A percentile compares a stretch with the other conserved stretches of the same genome.
phyloP scores from a whole-genome alignment of 2,888 invertebrate genomes.

The Heliothis peltigera region DNA sequence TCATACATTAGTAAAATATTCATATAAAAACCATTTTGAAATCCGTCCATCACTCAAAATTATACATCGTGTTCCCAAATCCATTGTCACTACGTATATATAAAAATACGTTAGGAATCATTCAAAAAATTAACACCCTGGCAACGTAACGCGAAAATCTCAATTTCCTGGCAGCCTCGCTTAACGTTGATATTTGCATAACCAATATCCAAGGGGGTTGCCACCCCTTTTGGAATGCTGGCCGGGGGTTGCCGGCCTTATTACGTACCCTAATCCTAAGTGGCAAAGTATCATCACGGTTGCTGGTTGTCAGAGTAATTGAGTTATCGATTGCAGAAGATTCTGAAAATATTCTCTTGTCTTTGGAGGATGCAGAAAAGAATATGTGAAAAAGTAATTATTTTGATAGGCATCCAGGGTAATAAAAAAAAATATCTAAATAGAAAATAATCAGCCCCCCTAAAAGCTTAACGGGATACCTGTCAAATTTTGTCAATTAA shows the following conservation, averaged over 20 bases:
- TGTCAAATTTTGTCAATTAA: too few species aligned
- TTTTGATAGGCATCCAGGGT: too few species aligned
- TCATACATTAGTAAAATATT: too few species aligned
- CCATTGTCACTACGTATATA: slow-evolving; percentile 5
- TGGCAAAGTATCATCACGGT: slow-evolving; percentile 39
- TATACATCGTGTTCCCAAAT: background rate
- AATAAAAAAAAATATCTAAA: too few species aligned
- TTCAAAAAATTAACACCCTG: slow-evolving; percentile 52
- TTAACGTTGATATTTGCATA: slow-evolving; percentile 57
- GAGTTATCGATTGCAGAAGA: slow-evolving; percentile 6
- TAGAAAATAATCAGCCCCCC: too few species aligned
- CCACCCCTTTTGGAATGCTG: slow-evolving; percentile 33
- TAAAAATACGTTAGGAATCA: slow-evolving; percentile 21
- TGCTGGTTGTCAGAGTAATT: slow-evolving; percentile 11
- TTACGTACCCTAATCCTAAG: slow-evolving; percentile 40
- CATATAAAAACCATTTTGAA: background rate
- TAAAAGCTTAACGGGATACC: too few species aligned
- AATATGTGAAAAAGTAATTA: too few species aligned
- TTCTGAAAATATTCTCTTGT: background rate
- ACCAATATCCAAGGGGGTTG: slow-evolving; percentile 55
- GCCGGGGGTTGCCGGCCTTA: slow-evolving; percentile 19
- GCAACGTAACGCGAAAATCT: slow-evolving; percentile 37
- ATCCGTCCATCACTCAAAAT: background rate
- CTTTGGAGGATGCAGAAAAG: background rate
- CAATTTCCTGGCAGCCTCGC: slow-evolving; percentile 55